Conservation (phyloP, 2,888 invertebrate genomes). For the Microdon myrmicae region DNA sequence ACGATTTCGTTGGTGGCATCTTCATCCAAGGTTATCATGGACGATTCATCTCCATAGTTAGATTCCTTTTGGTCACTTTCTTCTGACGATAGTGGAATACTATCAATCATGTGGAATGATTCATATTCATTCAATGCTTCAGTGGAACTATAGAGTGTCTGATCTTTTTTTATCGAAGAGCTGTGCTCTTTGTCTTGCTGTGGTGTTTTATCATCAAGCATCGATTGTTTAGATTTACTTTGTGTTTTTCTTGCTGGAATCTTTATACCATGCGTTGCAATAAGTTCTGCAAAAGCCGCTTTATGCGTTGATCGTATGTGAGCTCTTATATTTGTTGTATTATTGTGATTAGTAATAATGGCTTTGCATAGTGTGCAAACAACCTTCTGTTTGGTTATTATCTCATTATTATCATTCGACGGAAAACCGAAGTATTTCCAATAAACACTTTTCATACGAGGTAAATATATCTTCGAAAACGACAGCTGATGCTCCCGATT, state of each 20-base stretch:
- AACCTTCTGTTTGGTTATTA: conserved; percentile 65
- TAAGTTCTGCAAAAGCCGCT: conserved; percentile 59
- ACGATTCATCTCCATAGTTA: neutral
- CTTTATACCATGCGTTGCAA: conserved; percentile 60
- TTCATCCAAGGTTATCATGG: conserved; percentile 6
- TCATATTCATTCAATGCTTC: conserved; percentile 23
- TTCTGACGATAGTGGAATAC: conserved; percentile 62
- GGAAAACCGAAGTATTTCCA: conserved; percentile 67
- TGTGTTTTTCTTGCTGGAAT: conserved; percentile 60
- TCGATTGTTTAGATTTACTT: neutral
- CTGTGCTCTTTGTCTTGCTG: conserved; percentile 49
- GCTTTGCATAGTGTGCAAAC: conserved; percentile 64
- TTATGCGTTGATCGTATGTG: conserved; percentile 64
- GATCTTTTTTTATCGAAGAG: conserved; percentile 50
- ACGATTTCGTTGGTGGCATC: neutral
- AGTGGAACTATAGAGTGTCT: conserved; percentile 46
- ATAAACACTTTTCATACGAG: conserved; percentile 66
- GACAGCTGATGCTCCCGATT: conserved; percentile 3
- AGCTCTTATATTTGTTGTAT: conserved; percentile 65
- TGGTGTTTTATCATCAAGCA: conserved; percentile 34
- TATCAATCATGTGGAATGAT: conserved; percentile 16
- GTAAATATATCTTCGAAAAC: conserved; percentile 62
- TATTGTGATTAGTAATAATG: conserved; percentile 64
- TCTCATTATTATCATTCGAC: conserved; percentile 62
- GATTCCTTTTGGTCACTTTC: conserved; percentile 52